Conservation (phyloP, 64 coral and sea anemone species). For the Stichodactyla mertensii region DNA sequence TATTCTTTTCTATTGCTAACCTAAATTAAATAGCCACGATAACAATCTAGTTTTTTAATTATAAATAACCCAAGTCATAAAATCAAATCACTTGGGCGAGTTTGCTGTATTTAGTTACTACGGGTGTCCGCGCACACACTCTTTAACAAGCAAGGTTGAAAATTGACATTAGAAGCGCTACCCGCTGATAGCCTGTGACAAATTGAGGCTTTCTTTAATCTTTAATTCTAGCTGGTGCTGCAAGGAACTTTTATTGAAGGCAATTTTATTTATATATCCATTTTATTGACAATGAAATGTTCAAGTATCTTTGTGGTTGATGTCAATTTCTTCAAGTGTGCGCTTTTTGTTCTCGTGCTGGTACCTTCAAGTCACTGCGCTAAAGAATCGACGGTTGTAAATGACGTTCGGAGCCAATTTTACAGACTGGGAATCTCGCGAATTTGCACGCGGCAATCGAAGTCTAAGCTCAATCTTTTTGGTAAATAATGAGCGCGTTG, state of each 20-base stretch:
- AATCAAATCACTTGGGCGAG: not conserved
- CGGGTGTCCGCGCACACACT: not conserved
- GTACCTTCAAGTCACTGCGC: not conserved
- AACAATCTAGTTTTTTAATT: not conserved
- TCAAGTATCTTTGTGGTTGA: not conserved
- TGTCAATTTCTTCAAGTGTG: not conserved
- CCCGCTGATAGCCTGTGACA: not conserved
- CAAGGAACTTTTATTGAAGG: not conserved
- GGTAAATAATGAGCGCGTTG: not conserved
- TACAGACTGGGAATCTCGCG: not conserved
- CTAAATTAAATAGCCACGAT: not conserved
- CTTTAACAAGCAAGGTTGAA: not conserved
- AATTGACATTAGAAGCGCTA: not conserved
- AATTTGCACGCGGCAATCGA: not conserved
- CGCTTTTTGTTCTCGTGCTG: not conserved
- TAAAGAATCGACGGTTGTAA: not conserved
- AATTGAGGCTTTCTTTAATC: not conserved
- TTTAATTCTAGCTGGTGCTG: not conserved
- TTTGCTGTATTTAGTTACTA: not conserved
- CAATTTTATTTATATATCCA: not conserved
- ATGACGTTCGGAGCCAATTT: not conserved
- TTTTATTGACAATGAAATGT: not conserved
- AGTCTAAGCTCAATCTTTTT: not conserved
- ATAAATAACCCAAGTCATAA: not conserved
- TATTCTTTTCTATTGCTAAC: not conserved